Base-by-base conservation (phyloP, 2,113 vertebrate genomes). In the Phylloscopus trochilus region DNA sequence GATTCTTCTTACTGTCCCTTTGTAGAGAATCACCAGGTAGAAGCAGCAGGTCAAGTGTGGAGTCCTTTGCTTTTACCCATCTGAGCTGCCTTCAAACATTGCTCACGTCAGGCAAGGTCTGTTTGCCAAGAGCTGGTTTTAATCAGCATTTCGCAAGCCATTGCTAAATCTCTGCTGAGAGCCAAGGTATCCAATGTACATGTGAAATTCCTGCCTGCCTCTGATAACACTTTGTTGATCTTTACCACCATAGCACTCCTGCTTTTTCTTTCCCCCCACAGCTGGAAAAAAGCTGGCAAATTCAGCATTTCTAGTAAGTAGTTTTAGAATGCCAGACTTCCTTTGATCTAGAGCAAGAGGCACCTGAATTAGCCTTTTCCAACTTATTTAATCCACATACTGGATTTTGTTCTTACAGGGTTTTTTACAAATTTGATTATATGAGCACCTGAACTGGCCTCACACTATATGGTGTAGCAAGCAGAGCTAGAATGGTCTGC, bases 381-480 rank as follows among this genome's bases (percentile, higher is more conserved):
- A 56, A 24, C 27, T 66, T 81, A 63, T 8, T 93, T 87, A 83
- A 87, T 27, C 63, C 62, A 91, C 35, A 35, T 3, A 35, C 17
- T 67, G 39, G 30, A 72, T 47, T 84, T 74, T 74, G 41, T 72
- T 81, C 73, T 78, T 73, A 44, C 43, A 44, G 27, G 22, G 1
- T 18, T 83, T 79, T 69, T 49, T 24, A 58, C 41, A 56, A 73
- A 68, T 75, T 77, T 49, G 33, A 60, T 56, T 49, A 76, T 1
- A 0, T 15, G 46, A 92, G 66, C 63, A 83, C 20, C 55, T 82
- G 46, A 79, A 76, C 2, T 33, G 41, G 37, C 28, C 70, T n/a
- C 5, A 3, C 24, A 6, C 18, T 68, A 13, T 10, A 22, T 0
- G 1, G n/a, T 5, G 1, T 2, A 43, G 64, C 46, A 49, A 67